phyloP scores from a whole-genome alignment of 2,113 vertebrate genomes.

The Pelecanoides urinatrix region DNA sequence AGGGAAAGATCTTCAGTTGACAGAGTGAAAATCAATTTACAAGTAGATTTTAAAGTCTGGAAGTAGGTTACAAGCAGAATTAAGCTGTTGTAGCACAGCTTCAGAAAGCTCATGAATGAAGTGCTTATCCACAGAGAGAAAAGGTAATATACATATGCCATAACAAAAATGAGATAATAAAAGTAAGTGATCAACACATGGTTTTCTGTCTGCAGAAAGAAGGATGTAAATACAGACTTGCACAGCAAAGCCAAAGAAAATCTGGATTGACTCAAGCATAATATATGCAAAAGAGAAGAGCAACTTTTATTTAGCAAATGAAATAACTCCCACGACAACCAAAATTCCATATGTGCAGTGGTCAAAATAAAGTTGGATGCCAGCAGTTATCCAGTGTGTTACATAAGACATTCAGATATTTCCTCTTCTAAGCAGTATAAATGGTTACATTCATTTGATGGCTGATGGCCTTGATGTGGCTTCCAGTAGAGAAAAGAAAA shows the following conservation, averaged over 20 bases:
- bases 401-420: background rate
- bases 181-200: background rate
- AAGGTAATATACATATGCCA: background rate
- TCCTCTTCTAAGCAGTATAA: background rate
- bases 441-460: background rate
- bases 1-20: background rate
- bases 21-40: background rate
- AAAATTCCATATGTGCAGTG: background rate
- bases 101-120: background rate
- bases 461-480: background rate
- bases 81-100: background rate
- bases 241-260: background rate
- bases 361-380: background rate
- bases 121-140: background rate
- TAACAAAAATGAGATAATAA: background rate
- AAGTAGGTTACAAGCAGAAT: background rate
- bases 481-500: background rate
- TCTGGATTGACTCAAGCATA: background rate
- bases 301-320: background rate
- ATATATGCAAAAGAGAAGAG: background rate
- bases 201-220: background rate
- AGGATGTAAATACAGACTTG: background rate
- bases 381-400: background rate
- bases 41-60: conserved; percentile 20
- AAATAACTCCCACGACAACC: background rate